phyloP scores from a whole-genome alignment of 2,888 invertebrate genomes.

The Brenthis ino region DNA sequence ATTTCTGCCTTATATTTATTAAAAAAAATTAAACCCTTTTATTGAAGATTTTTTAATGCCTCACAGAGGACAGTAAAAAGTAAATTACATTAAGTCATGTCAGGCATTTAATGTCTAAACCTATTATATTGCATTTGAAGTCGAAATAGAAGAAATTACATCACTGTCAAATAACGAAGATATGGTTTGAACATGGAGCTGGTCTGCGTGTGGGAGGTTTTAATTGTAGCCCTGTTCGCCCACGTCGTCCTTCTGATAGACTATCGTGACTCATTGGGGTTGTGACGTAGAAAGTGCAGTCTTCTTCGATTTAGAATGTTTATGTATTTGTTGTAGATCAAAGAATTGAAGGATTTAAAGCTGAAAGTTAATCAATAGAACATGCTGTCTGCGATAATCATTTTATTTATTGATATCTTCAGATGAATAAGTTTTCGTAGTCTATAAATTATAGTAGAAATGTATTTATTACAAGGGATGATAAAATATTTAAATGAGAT shows the following conservation, averaged over 20 bases:
- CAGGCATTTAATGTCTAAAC: constrained; percentile 13
- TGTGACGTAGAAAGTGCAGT: constrained; percentile 42
- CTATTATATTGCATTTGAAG: constrained; percentile 5
- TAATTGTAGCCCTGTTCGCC: constrained; percentile 46
- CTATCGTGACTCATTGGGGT: constrained; percentile 43
- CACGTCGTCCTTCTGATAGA: constrained; percentile 42
- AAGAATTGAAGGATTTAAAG: constrained; percentile 16
- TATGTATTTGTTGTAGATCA: constrained; percentile 10
- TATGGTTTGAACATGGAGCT: constrained; percentile 35
- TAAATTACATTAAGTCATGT: background rate
- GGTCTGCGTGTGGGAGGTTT: constrained; percentile 41
- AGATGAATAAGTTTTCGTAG: background rate
- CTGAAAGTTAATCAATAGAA: constrained; percentile 6
- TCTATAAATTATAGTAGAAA: background rate
- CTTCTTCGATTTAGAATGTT: constrained; percentile 30
- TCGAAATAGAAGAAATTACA: constrained; percentile 25
- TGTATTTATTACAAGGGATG: background rate
- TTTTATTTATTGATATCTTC: background rate
- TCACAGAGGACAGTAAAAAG: too few relatives aligned
- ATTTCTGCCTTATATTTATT: too few relatives aligned
- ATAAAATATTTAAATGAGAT: constrained; percentile 9
- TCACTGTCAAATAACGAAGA: constrained; percentile 37
- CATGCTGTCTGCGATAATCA: background rate
- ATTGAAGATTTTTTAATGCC: too few relatives aligned
- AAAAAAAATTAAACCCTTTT: too few relatives aligned